phyloP scores from a whole-genome alignment of 2,888 invertebrate species.

The Andrena trimmerana region DNA sequence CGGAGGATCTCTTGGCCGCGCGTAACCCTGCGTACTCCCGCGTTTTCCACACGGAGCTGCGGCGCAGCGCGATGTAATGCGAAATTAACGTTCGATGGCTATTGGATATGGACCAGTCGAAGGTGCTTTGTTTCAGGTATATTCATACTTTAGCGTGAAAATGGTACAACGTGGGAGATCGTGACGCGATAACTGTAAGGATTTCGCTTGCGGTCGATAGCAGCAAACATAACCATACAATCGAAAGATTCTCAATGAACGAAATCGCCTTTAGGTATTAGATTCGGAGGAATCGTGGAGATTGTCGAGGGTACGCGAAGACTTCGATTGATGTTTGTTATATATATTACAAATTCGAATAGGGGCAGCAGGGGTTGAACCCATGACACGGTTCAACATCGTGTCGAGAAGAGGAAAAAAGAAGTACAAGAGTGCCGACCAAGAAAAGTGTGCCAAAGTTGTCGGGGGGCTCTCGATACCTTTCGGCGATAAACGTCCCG shows the following conservation, averaged over 20 bases:
- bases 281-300: too few species aligned
- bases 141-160: not conserved
- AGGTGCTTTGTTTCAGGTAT: not conserved
- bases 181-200: too few species aligned
- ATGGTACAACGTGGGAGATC: too few species aligned
- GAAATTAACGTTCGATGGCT: not conserved
- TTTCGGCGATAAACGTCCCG: slow-evolving; percentile 51
- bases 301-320: too few species aligned
- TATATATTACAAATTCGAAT: not conserved
- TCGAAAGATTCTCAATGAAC: too few species aligned
- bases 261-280: too few species aligned
- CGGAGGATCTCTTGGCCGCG: slow-evolving; percentile 12
- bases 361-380: not conserved
- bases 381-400: not conserved
- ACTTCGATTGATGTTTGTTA: not conserved
- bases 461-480: slow-evolving; percentile 39
- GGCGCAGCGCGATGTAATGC: not conserved
- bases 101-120: not conserved
- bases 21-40: not conserved
- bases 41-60: not conserved
- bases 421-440: not conserved
- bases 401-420: not conserved
- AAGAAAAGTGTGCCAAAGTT: slow-evolving; percentile 58
- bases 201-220: too few species aligned
- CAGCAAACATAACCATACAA: too few species aligned